Percentiles rank a stretch among this genome's conserved stretches.
Evolutionary conservation across 2,888 invertebrate genomes (phyloP).

Genomic region (Rhorus exstirpatorius): DNA sequence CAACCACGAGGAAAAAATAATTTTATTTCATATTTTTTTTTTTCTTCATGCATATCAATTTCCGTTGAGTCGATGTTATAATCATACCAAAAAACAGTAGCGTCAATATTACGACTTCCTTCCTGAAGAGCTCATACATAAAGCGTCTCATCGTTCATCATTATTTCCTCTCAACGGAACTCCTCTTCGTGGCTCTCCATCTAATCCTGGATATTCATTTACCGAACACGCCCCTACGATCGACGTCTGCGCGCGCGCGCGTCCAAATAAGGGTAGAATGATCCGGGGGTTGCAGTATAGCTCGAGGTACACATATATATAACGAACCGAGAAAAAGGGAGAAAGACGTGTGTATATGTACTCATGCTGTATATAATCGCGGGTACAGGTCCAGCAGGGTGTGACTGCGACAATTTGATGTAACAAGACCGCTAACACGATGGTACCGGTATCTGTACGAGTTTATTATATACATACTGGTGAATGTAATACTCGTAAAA

Average conservation of each 20-base stretch:
- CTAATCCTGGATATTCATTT: slow-evolving; percentile 73
- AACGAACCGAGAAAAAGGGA: neutral
- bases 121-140: slow-evolving; percentile 20
- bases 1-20: neutral
- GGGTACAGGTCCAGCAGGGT: slow-evolving; percentile 49
- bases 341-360: neutral
- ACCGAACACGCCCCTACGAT: slow-evolving; percentile 78
- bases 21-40: neutral
- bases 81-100: slow-evolving; percentile 12
- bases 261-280: slow-evolving; percentile 30
- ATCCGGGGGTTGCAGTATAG: slow-evolving; percentile 36
- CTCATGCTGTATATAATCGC: neutral
- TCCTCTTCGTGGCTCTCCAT: slow-evolving; percentile 15
- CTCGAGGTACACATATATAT: neutral
- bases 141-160: slow-evolving; percentile 30
- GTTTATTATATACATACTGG: neutral
- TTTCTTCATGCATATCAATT: too few relatives aligned
- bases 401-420: slow-evolving; percentile 72
- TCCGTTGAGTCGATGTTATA: neutral
- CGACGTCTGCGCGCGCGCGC: slow-evolving; percentile 69
- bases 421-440: slow-evolving; percentile 78
- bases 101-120: slow-evolving; percentile 39
- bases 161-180: slow-evolving; percentile 24
- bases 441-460: neutral
- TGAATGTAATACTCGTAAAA: neutral